Evolutionary conservation across 2,113 vertebrate species (phyloP).

Genomic region (Hippotragus niger): DNA sequence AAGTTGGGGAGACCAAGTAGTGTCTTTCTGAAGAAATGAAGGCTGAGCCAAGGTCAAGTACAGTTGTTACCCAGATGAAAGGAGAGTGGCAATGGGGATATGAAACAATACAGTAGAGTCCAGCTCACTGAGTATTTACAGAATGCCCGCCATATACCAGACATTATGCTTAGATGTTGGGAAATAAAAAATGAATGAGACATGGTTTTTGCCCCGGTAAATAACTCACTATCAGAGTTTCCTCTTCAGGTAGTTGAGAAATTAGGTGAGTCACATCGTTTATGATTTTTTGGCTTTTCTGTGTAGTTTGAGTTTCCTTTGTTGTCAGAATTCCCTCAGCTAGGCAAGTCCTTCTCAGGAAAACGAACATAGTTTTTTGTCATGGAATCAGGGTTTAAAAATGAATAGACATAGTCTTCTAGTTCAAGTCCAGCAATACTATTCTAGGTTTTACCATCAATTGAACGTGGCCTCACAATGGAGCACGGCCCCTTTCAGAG

Average conservation of each 20-base stretch:
- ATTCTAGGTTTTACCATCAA: neutral
- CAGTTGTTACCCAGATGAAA: neutral
- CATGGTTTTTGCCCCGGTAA: neutral
- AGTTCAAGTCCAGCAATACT: neutral
- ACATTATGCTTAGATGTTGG: neutral
- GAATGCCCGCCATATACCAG: conserved; percentile 18
- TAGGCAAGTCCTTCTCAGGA: neutral
- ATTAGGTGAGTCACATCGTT: neutral
- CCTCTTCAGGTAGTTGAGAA: conserved; percentile 22
- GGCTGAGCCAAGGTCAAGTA: neutral
- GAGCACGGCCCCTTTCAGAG: neutral
- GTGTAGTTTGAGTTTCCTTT: neutral
- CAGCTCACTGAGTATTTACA: conserved; percentile 19
- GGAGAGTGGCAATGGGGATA: neutral
- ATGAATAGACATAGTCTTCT: neutral
- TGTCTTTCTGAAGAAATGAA: neutral
- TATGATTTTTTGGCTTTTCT: conserved; percentile 30
- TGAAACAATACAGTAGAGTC: neutral
- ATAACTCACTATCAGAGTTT: conserved; percentile 15
- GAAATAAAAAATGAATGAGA: neutral
- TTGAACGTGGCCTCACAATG: neutral
- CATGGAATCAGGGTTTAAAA: neutral
- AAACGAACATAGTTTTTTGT: neutral
- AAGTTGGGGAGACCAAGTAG: neutral
- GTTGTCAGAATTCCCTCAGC: neutral